phyloP scores from a whole-genome alignment of 2,797 vertebrate genomes.

The Gymnoscopelus braueri region DNA sequence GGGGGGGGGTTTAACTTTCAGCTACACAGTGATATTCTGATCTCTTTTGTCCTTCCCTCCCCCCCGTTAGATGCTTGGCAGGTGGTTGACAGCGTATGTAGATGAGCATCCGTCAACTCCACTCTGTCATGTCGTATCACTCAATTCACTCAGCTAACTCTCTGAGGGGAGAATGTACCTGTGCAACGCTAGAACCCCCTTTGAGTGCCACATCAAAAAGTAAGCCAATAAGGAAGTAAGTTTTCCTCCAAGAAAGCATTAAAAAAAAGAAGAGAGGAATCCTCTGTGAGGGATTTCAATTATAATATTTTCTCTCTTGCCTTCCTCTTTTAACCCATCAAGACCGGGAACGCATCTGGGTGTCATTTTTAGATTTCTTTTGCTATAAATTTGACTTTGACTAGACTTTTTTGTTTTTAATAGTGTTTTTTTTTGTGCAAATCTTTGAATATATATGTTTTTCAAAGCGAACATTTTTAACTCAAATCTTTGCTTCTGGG shows the following conservation, averaged over 20 bases:
- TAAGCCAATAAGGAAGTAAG: slow-evolving; percentile 46
- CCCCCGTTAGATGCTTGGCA: neutral
- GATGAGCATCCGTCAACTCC: slow-evolving; percentile 55
- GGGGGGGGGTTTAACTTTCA: too few species aligned
- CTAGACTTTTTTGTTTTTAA: too few species aligned
- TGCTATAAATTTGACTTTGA: too few species aligned
- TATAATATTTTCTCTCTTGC: slow-evolving; percentile 57
- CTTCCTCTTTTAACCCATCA: slow-evolving; percentile 72
- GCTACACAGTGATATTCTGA: too few species aligned
- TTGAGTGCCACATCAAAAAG: slow-evolving; percentile 54
- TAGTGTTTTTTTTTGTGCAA: too few species aligned
- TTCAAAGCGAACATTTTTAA: too few species aligned
- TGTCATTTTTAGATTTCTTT: too few species aligned
- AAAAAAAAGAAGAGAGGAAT: slow-evolving; percentile 35
- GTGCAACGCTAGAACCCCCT: slow-evolving; percentile 28
- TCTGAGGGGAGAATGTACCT: slow-evolving; percentile 29
- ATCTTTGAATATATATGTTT: too few species aligned
- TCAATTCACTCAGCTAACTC: slow-evolving; percentile 39
- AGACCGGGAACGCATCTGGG: too few species aligned
- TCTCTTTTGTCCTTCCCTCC: too few species aligned
- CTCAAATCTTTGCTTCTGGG: too few species aligned
- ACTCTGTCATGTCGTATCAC: slow-evolving; percentile 53
- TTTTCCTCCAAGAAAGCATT: slow-evolving; percentile 48
- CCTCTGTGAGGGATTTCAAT: slow-evolving; percentile 70
- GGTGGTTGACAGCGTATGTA: slow-evolving; percentile 2